A percentile compares a stretch with the other conserved stretches of the same genome.
These are phyloP conservation scores for Pristionchus exspectatus DNA, from an alignment of 2,888 invertebrate species.

Conservation along the genomic window DNA sequence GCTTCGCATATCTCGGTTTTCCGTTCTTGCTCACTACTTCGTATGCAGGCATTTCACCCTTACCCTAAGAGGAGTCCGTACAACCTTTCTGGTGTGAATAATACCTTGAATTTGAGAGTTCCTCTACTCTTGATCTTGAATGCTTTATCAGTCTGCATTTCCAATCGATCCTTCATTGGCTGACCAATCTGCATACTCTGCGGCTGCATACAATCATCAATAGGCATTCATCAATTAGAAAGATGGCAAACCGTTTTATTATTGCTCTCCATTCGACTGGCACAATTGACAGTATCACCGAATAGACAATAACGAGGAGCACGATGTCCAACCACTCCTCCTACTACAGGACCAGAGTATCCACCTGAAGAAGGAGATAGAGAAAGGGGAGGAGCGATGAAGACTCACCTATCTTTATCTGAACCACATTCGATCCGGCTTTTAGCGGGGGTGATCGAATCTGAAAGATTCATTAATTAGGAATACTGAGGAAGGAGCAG, in stretches of 20 bases:
- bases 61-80: conserved; percentile 52
- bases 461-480: not conserved
- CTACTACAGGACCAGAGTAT: conserved; percentile 69
- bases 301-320: conserved; percentile 73
- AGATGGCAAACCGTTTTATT: conserved; percentile 62
- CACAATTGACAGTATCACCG: conserved; percentile 73
- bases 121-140: conserved; percentile 51
- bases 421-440: conserved; percentile 59
- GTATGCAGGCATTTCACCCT: conserved; percentile 61
- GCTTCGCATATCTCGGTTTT: conserved; percentile 57
- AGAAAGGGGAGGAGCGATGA: not conserved
- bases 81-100: not conserved
- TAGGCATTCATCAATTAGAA: not conserved
- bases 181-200: conserved; percentile 69
- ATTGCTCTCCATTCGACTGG: conserved; percentile 70
- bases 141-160: conserved; percentile 57
- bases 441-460: conserved; percentile 47
- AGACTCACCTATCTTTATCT: conserved; percentile 62
- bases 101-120: conserved; percentile 31
- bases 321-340: conserved; percentile 69
- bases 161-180: conserved; percentile 64
- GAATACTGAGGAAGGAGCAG: not conserved
- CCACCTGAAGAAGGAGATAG: conserved; percentile 43
- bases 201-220: conserved; percentile 47
- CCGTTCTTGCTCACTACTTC: conserved; percentile 59